Percentiles rank a stretch among this genome's conserved stretches.
These are phyloP conservation scores for Sylvia borin DNA, from an alignment of 2,797 vertebrate genomes.

Conservation along the genomic window DNA sequence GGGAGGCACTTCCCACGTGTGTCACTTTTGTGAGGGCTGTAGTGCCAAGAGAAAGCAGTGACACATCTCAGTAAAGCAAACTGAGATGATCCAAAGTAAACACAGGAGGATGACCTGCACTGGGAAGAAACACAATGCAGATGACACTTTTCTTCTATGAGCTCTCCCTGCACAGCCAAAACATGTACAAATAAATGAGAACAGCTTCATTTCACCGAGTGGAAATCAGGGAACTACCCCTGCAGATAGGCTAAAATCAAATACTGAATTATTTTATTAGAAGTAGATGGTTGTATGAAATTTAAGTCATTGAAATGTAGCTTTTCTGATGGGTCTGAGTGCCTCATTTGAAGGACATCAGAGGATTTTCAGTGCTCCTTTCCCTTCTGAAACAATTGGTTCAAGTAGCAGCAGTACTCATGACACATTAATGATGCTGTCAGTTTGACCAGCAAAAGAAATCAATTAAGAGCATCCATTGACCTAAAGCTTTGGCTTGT, in stretches of 20 bases:
- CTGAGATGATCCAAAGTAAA: neutral
- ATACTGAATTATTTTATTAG: neutral
- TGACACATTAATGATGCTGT: neutral
- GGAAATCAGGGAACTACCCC: neutral
- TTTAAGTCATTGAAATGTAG: neutral
- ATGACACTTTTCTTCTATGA: neutral
- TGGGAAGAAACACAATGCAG: neutral
- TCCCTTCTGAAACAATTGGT: neutral
- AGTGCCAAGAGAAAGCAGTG: neutral
- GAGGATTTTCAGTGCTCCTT: neutral
- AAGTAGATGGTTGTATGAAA: neutral
- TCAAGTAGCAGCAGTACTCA: neutral
- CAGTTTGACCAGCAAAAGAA: neutral
- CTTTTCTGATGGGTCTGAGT: neutral
- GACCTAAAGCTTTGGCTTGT: neutral
- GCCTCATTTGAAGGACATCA: neutral
- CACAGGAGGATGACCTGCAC: neutral
- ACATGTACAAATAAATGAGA: neutral
- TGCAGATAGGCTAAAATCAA: neutral
- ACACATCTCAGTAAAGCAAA: neutral
- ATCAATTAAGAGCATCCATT: constrained; percentile 17
- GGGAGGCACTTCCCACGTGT: neutral
- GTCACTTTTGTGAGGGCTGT: neutral
- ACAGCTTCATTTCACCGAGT: neutral
- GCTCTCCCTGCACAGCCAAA: neutral